Percentiles rank a stretch among this genome's conserved stretches.
Evolutionary conservation across 2,113 vertebrate species (phyloP).

Genomic region (Xenus cinereus): DNA sequence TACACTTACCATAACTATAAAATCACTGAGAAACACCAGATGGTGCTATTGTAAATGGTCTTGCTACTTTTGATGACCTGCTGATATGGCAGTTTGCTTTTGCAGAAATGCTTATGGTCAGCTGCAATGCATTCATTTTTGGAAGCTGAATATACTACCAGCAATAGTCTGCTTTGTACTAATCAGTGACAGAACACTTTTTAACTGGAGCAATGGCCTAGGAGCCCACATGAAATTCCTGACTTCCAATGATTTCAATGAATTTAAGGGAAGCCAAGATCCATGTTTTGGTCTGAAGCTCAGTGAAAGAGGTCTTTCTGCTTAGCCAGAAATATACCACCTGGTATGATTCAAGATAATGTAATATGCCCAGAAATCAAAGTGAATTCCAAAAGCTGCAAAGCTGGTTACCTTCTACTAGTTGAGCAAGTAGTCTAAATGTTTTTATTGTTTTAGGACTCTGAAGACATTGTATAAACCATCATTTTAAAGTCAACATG

Average conservation of each 20-base stretch:
- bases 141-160: background rate
- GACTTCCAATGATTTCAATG: background rate
- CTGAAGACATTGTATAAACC: background rate
- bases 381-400: background rate
- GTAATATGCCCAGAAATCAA: background rate
- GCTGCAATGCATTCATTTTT: background rate
- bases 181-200: background rate
- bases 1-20: background rate
- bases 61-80: background rate
- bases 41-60: conserved; percentile 24
- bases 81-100: background rate
- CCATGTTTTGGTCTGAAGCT: background rate
- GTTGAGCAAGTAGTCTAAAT: background rate
- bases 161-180: background rate
- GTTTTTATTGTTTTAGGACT: background rate
- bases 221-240: background rate
- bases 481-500: background rate
- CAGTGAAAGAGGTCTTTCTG: background rate
- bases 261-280: background rate
- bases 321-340: background rate
- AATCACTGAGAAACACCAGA: background rate
- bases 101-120: background rate
- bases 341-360: background rate
- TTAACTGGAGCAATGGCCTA: background rate
- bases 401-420: background rate